Percentiles rank a stretch among this genome's conserved stretches.
Evolutionary conservation across 2,797 vertebrate genomes (phyloP).

Genomic region (Mormyrops attenuatus): DNA sequence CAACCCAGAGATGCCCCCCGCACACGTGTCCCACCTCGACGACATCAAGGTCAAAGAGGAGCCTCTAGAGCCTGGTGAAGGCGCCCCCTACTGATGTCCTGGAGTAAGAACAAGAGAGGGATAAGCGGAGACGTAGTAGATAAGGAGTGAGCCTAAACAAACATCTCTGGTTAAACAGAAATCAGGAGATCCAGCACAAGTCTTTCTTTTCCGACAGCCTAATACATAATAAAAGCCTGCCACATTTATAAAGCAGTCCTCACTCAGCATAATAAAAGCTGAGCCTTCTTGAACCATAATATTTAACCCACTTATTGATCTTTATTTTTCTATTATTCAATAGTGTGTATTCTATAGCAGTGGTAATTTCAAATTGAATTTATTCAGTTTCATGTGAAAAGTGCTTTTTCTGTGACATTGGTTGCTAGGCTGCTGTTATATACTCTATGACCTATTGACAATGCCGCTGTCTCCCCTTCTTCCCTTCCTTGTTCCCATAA

Average conservation of each 20-base stretch:
- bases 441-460: not conserved
- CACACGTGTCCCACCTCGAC: conserved; percentile 60
- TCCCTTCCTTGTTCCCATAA: not conserved
- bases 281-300: not conserved
- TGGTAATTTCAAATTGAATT: not conserved
- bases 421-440: not conserved
- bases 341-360: not conserved
- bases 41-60: conserved; percentile 80
- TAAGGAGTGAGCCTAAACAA: not conserved
- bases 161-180: not conserved
- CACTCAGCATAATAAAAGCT: not conserved
- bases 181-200: not conserved
- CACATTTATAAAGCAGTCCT: not conserved
- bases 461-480: not conserved
- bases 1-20: conserved; percentile 72
- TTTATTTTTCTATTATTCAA: not conserved
- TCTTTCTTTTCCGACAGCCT: not conserved
- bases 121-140: not conserved
- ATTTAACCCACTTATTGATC: not conserved
- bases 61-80: conserved; percentile 46
- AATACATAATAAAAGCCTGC: not conserved
- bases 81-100: conserved; percentile 27
- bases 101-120: not conserved
- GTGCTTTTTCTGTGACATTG: not conserved
- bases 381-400: not conserved